These are phyloP conservation scores for Centrocercus urophasianus DNA, from an alignment of 2,113 vertebrate species.

Conservation along the genomic window DNA sequence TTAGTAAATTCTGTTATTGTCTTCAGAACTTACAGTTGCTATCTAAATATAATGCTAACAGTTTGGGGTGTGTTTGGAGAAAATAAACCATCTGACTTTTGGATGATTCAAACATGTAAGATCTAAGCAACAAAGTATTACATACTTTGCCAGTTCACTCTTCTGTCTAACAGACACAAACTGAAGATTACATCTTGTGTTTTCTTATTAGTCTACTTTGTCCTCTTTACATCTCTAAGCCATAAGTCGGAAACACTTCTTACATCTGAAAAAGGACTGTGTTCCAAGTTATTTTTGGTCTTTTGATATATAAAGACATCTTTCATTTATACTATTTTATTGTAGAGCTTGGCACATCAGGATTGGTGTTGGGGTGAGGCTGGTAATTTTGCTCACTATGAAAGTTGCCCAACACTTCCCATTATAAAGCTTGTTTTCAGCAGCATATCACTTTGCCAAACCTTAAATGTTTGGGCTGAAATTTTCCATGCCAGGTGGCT, in stretches of 20 bases:
- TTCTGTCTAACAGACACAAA: constrained; percentile 50
- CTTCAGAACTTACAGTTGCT: constrained; percentile 42
- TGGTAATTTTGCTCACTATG: constrained; percentile 41
- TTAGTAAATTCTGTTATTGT: constrained; percentile 61
- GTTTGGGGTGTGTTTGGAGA: constrained; percentile 34
- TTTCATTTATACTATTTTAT: constrained; percentile 64
- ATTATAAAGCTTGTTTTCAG: constrained; percentile 42
- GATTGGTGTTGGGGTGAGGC: constrained; percentile 37
- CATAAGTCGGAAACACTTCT: constrained; percentile 56
- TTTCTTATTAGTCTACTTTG: constrained; percentile 58
- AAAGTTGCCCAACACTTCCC: constrained; percentile 43
- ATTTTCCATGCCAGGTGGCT: constrained; percentile 65
- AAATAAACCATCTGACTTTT: constrained; percentile 25
- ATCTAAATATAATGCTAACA: constrained; percentile 38
- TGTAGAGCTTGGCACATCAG: constrained; percentile 11
- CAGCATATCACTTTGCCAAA: constrained; percentile 18
- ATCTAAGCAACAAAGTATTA: constrained; percentile 19
- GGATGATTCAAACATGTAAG: constrained; percentile 6
- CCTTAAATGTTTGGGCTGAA: constrained; percentile 55
- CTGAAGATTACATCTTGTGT: constrained; percentile 53
- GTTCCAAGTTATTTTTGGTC: constrained; percentile 64
- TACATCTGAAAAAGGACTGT: constrained; percentile 68
- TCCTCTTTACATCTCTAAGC: constrained; percentile 70
- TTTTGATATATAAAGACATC: constrained; percentile 59
- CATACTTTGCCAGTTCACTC: neutral